Percentiles rank a stretch among this genome's conserved stretches.
These are phyloP conservation scores for Coenonympha glycerion DNA, from an alignment of 2,888 invertebrate species.

Conservation along the genomic window DNA sequence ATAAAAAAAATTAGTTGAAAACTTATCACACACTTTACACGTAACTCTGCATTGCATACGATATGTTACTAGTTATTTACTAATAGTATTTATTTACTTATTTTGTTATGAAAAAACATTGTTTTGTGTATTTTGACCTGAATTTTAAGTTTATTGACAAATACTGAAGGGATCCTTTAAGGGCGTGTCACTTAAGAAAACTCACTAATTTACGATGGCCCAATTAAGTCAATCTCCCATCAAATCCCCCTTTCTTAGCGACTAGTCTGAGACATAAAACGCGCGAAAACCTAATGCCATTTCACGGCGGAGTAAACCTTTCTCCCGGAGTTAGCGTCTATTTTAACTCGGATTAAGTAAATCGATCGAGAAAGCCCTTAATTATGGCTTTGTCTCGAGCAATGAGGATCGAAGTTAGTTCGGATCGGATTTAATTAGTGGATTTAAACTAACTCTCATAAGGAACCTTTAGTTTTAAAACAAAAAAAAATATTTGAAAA, in stretches of 20 bases:
- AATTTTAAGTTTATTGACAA: slow-evolving; percentile 1
- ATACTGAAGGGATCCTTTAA: slow-evolving; percentile 46
- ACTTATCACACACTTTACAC: no score
- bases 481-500: not conserved
- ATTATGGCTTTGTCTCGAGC: slow-evolving; percentile 73
- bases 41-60: no score
- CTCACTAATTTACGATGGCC: slow-evolving; percentile 61
- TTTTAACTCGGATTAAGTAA: slow-evolving; percentile 75
- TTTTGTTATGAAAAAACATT: not conserved
- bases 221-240: slow-evolving; percentile 73
- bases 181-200: slow-evolving; percentile 67
- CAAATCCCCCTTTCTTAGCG: slow-evolving; percentile 72
- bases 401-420: slow-evolving; percentile 63
- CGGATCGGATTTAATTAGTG: slow-evolving; percentile 56
- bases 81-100: no score
- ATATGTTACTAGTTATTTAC: no score
- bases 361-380: slow-evolving; percentile 75
- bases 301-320: slow-evolving; percentile 76
- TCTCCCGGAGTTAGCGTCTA: slow-evolving; percentile 73
- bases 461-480: not conserved
- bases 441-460: slow-evolving; percentile 24
- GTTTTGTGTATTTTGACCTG: not conserved
- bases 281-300: slow-evolving; percentile 76
- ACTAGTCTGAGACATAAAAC: slow-evolving; percentile 66
- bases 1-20: no score